Evolutionary conservation across 2,113 vertebrate genomes (phyloP), one percentile per base, ranked within the genome.

Genomic region (Guaruba guarouba): DNA sequence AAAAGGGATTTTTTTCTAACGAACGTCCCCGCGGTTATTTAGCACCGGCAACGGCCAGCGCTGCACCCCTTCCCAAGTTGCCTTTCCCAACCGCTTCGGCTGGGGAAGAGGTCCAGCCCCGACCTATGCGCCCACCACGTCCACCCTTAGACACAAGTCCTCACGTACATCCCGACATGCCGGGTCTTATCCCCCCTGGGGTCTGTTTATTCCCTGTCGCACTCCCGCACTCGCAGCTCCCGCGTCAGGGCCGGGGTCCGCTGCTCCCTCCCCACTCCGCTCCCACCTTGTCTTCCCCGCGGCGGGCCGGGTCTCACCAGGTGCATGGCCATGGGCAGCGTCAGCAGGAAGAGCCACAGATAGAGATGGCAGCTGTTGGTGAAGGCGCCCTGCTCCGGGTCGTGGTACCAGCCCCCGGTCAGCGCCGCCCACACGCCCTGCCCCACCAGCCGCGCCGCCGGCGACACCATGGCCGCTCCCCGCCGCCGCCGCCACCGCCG

Each of bases 291-390:
- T 41, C n/a, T 19, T 62, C 35, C 15, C 33, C 16, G n/a, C 67
- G 51, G 24, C 67, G 16, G 46, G 22, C 46, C 23, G 37, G 39
- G 3, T 80, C 99, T 99, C 98, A 99, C 99, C 99, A 99, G 97
- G 97, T 99, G 99, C 93, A 99, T 97, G 35, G 98, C 98, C 95
- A 99, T 97, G 33, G 99, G 99, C 95, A 99, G 95, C 97, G 99
- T 98, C 62, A 99, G 98, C 95, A 99, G 97, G 85, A 99, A 99
- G 48, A 99, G 98, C 99, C 99, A 99, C 95, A 99, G 96, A 98
- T 99, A 99, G 77, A 99, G 99, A 83, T 99, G 99, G 95, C 98
- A 99, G 79, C 98, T 99, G 98, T 99, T 99, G 96, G 99, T 99
- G 97, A 99, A 99, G 98, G 98, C 99, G 94, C 99, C 99, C 96